Percentiles rank a stretch among this genome's conserved stretches.
These are phyloP conservation scores for Galerucella pusilla DNA, from an alignment of 2,888 invertebrate genomes.

Conservation along the genomic window DNA sequence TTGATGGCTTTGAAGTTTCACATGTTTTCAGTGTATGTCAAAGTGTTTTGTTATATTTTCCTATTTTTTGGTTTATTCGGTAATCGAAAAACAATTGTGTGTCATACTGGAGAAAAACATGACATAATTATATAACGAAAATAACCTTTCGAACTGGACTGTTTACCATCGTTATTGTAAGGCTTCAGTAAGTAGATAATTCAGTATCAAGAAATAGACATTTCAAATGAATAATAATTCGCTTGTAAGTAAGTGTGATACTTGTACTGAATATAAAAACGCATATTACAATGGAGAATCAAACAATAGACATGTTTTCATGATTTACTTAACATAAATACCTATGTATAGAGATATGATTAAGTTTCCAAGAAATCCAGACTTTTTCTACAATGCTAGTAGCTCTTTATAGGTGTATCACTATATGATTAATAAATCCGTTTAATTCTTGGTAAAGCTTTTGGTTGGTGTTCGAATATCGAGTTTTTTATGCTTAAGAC, in stretches of 20 bases:
- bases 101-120: no score
- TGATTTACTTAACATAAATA: slow-evolving; percentile 23
- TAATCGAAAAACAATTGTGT: no score
- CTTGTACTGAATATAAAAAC: slow-evolving; percentile 23
- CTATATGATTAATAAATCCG: not conserved
- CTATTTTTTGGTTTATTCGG: no score
- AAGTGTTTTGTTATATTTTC: no score
- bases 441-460: not conserved
- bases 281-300: slow-evolving; percentile 24
- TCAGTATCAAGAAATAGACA: slow-evolving; percentile 24
- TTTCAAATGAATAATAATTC: slow-evolving; percentile 37
- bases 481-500: not conserved
- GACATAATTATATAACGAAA: not conserved
- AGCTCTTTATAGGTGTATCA: not conserved
- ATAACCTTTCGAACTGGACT: slow-evolving; percentile 3
- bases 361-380: slow-evolving; percentile 9
- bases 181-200: slow-evolving; percentile 25
- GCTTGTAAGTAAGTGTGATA: slow-evolving; percentile 13
- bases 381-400: slow-evolving; percentile 3
- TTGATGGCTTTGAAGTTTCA: no score
- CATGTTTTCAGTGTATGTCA: no score
- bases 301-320: slow-evolving; percentile 20
- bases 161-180: slow-evolving; percentile 25
- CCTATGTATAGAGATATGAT: slow-evolving; percentile 18
- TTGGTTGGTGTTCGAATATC: not conserved